A percentile compares a stretch with the other conserved stretches of the same genome.
phyloP scores from a whole-genome alignment of 2,888 invertebrate genomes.

The Malachius bipustulatus region DNA sequence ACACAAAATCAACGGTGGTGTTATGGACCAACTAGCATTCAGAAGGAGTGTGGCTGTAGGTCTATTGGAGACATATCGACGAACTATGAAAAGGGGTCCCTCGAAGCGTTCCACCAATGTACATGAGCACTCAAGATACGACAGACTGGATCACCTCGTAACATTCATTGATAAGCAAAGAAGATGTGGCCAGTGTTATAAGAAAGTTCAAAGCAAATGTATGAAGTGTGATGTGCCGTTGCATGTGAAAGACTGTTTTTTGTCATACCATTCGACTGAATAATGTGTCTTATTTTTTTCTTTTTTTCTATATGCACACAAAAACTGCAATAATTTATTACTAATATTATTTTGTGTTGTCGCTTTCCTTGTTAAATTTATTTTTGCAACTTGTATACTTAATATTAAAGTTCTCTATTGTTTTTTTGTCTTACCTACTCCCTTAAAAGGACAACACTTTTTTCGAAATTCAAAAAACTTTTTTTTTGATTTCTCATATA shows the following conservation, averaged over 20 bases:
- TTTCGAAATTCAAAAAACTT: no score
- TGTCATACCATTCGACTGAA: slow-evolving; percentile 6
- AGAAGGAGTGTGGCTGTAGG: slow-evolving; percentile 4
- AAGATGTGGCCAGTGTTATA: slow-evolving; percentile 6
- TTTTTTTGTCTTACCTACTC: no score
- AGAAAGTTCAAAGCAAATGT: slow-evolving; percentile 7
- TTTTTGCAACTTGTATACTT: no score
- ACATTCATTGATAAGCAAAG: slow-evolving; percentile 4
- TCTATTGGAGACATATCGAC: slow-evolving; percentile 5
- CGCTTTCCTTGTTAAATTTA: no score
- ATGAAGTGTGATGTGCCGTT: slow-evolving; percentile 7
- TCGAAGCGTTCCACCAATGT: slow-evolving; percentile 5
- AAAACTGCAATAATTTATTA: no score
- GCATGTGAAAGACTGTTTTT: slow-evolving; percentile 9
- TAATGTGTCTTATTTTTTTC: slow-evolving; percentile 4
- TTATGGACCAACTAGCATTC: slow-evolving; percentile 6
- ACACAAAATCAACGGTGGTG: slow-evolving; percentile 6
- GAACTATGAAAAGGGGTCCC: slow-evolving; percentile 4
- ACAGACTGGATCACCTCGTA: slow-evolving; percentile 8
- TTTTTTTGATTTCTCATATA: no score
- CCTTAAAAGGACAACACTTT: no score
- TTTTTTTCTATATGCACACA: no score
- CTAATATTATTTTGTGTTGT: no score
- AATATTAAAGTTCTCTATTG: no score
- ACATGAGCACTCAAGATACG: slow-evolving; percentile 6